Conservation (phyloP, 2,113 vertebrate genomes). For the Brachionichthys hirsutus region DNA sequence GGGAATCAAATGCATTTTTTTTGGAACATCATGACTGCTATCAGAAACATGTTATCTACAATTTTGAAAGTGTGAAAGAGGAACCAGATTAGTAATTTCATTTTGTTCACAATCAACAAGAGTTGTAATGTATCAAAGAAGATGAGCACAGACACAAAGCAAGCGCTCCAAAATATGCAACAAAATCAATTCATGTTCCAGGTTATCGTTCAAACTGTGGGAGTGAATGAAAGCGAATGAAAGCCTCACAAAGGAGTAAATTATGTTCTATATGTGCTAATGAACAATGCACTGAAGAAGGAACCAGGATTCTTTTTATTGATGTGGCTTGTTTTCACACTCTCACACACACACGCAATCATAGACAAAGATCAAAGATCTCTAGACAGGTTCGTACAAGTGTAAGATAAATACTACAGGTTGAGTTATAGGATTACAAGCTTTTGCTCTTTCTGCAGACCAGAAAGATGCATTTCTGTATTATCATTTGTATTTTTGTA, state of each 20-base stretch:
- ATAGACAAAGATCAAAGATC: background rate
- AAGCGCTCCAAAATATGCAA: background rate
- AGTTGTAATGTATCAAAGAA: constrained; percentile 12
- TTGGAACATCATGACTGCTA: constrained; percentile 9
- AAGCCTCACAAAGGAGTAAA: background rate
- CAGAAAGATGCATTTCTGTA: background rate
- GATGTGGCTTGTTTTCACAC: background rate
- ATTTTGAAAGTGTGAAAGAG: constrained; percentile 3
- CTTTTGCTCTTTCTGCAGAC: background rate
- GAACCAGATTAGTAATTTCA: constrained; percentile 3
- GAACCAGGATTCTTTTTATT: background rate
- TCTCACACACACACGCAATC: background rate
- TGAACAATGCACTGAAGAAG: background rate
- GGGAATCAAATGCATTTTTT: constrained; percentile 11
- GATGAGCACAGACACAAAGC: background rate
- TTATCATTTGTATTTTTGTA: background rate
- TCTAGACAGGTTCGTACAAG: background rate
- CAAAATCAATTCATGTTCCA: constrained; percentile 10
- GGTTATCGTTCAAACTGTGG: background rate
- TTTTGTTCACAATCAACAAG: constrained; percentile 10
- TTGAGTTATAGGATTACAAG: background rate
- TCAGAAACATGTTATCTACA: background rate
- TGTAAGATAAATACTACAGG: background rate
- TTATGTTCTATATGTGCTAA: constrained; percentile 9
- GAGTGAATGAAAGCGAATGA: background rate